Evolutionary conservation across 2,797 vertebrate genomes (phyloP).

Genomic region (Halcyon leucocephala): DNA sequence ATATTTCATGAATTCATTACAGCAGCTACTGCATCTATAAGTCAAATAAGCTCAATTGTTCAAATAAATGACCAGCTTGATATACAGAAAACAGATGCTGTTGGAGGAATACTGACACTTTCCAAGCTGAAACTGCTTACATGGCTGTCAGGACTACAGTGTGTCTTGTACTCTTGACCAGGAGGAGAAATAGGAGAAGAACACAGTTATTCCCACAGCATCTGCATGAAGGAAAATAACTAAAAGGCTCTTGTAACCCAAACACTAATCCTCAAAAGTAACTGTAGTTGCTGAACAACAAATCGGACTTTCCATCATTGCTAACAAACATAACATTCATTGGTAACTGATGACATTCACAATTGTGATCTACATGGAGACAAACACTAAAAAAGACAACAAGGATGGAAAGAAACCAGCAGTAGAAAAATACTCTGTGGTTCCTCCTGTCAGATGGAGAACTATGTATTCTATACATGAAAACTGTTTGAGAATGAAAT

Average conservation of each 20-base stretch:
- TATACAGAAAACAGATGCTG: not conserved
- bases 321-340: not conserved
- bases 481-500: not conserved
- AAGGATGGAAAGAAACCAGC: not conserved
- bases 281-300: not conserved
- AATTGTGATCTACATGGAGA: not conserved
- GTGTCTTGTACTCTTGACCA: not conserved
- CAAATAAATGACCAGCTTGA: not conserved
- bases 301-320: not conserved
- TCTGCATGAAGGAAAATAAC: not conserved
- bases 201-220: not conserved
- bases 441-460: not conserved
- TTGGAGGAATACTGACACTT: not conserved
- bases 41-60: slow-evolving; percentile 18
- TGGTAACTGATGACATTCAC: accelerated
- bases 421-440: not conserved
- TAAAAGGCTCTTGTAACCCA: not conserved
- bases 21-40: slow-evolving; percentile 2
- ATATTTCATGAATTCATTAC: slow-evolving; percentile 48
- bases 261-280: not conserved
- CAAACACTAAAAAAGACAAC: accelerated
- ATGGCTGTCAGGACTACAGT: not conserved
- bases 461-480: accelerated
- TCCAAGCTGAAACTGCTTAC: not conserved
- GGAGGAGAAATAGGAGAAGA: not conserved